phyloP scores from a whole-genome alignment of 2,888 invertebrate genomes.

The Sphaerophoria taeniata region DNA sequence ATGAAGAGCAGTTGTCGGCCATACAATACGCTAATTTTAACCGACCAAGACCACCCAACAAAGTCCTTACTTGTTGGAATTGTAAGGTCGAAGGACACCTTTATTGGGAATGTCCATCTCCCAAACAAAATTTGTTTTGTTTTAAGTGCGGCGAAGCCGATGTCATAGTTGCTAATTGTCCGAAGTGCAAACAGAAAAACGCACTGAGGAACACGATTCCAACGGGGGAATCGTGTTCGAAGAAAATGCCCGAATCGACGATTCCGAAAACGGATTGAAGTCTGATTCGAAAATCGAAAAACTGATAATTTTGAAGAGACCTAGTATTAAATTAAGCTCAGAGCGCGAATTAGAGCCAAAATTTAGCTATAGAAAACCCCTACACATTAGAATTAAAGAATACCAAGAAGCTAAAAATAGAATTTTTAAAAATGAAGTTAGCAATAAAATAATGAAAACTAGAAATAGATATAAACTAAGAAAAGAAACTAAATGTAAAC shows the following conservation, averaged over 20 bases:
- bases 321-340: not conserved
- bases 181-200: not conserved
- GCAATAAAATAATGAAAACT: conserved; percentile 6
- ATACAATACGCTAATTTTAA: no score
- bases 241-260: not conserved
- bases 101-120: conserved; percentile 7
- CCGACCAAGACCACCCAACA: not conserved
- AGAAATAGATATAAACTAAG: conserved; percentile 3
- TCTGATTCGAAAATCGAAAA: not conserved
- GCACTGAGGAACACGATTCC: no score
- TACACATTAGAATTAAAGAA: not conserved
- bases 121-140: conserved; percentile 1
- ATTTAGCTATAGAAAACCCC: not conserved
- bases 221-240: no score
- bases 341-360: not conserved
- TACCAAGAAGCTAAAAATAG: not conserved
- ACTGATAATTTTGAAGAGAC: not conserved
- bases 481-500: not conserved
- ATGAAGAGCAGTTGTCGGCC: no score
- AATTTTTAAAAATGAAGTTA: not conserved
- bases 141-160: not conserved
- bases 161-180: not conserved
- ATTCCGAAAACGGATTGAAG: not conserved
- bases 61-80: not conserved
- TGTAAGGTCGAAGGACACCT: not conserved